Evolutionary conservation across 2,888 invertebrate species (phyloP).

Genomic region (Germaria angustata): DNA sequence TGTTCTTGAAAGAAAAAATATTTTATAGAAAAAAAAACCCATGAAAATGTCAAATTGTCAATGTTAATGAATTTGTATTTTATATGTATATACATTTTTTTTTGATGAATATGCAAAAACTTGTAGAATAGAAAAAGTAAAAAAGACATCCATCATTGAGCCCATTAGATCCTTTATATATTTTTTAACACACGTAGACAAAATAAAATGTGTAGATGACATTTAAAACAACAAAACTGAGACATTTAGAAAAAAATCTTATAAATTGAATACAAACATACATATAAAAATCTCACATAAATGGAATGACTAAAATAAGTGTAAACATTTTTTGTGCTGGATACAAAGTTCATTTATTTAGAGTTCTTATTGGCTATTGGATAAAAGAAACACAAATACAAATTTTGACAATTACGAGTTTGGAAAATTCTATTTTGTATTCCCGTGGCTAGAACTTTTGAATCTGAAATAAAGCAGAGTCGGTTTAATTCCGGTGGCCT

Average conservation of each 20-base stretch:
- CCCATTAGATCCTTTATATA: neutral
- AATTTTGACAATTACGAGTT: too few species aligned
- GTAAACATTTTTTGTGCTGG: too few species aligned
- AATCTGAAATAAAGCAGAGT: too few species aligned
- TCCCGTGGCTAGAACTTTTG: too few species aligned
- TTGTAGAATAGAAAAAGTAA: neutral
- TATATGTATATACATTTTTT: neutral
- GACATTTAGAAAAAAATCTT: neutral
- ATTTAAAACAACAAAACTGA: neutral
- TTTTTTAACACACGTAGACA: neutral
- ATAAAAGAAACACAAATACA: too few species aligned
- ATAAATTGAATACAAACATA: neutral
- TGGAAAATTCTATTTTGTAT: too few species aligned
- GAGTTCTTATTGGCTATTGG: too few species aligned
- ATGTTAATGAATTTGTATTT: neutral
- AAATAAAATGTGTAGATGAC: slow-evolving; percentile 17
- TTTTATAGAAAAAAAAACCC: neutral
- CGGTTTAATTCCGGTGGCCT: too few species aligned
- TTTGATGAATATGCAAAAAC: slow-evolving; percentile 49
- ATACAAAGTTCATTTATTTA: too few species aligned
- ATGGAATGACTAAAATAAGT: too few species aligned
- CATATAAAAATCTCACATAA: too few species aligned
- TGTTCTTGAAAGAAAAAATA: neutral
- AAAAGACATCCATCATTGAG: slow-evolving; percentile 29
- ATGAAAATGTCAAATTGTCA: slow-evolving; percentile 48